phyloP scores from a whole-genome alignment of 1,140 invertebrate species.

The Heliconius hewitsoni region DNA sequence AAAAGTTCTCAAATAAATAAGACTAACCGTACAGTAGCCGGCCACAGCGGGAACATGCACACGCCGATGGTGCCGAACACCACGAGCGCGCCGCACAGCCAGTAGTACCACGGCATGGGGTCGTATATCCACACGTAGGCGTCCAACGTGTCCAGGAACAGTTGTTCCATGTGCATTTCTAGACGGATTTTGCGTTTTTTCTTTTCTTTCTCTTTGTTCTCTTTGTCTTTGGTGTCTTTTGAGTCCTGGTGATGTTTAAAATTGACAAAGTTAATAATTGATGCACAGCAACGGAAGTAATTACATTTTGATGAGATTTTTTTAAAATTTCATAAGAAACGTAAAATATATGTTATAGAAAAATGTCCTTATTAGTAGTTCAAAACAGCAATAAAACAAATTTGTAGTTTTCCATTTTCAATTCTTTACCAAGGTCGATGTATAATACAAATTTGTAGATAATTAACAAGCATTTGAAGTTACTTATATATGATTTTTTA shows the following conservation, averaged over 20 bases:
- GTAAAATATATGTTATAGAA: too few relatives aligned
- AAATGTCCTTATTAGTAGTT: too few relatives aligned
- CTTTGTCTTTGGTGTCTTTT: conserved; percentile 57
- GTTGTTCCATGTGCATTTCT: conserved; percentile 97
- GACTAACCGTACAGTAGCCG: conserved; percentile 88
- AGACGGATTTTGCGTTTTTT: conserved; percentile 88
- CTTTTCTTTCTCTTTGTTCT: conserved; percentile 82
- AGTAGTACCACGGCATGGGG: conserved; percentile 97
- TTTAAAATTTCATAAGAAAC: too few relatives aligned
- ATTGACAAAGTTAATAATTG: background rate
- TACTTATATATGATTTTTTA: too few relatives aligned
- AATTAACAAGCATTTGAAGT: too few relatives aligned
- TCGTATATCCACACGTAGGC: conserved; percentile 99
- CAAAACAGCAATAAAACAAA: too few relatives aligned
- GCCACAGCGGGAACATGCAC: conserved; percentile 99
- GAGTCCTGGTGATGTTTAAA: conserved; percentile 23
- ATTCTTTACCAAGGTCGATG: too few relatives aligned
- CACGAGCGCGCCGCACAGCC: conserved; percentile 95
- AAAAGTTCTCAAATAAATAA: too few relatives aligned
- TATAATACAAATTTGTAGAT: too few relatives aligned
- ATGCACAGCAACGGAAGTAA: too few relatives aligned
- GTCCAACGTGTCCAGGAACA: conserved; percentile 95
- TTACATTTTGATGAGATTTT: too few relatives aligned
- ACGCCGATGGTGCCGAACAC: conserved; percentile 97
- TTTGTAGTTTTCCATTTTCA: too few relatives aligned